Evolutionary conservation across 2,888 invertebrate genomes (phyloP).

Genomic region (Rhorus exstirpatorius): DNA sequence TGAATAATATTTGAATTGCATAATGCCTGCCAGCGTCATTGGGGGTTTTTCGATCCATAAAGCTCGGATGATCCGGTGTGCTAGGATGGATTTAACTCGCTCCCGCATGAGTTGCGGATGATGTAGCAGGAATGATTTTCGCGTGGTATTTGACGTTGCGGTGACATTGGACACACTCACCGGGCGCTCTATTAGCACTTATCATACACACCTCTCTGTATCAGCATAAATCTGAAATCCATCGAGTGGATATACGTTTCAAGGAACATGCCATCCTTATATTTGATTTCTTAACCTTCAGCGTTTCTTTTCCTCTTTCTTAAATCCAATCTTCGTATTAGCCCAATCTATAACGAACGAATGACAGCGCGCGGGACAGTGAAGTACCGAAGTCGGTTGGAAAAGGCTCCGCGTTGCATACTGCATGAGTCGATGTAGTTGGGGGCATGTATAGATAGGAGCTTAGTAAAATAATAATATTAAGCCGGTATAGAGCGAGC

Average conservation of each 20-base stretch:
- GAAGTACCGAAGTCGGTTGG: not conserved
- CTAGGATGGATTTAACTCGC: constrained; percentile 79
- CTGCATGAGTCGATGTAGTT: constrained; percentile 41
- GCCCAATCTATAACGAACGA: not conserved
- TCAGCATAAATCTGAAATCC: no score
- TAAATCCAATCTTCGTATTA: not conserved
- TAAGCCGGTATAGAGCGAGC: constrained; percentile 74
- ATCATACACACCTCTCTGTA: no score
- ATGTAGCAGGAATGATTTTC: constrained; percentile 32
- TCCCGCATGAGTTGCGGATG: constrained; percentile 63
- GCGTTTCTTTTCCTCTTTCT: no score
- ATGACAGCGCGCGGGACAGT: not conserved
- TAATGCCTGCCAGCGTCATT: constrained; percentile 77
- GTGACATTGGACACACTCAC: constrained; percentile 34
- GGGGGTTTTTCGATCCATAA: constrained; percentile 2
- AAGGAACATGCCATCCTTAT: no score
- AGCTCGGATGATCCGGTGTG: constrained; percentile 80
- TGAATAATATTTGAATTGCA: constrained; percentile 86
- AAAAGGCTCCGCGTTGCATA: constrained; percentile 9
- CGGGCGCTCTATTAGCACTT: not conserved
- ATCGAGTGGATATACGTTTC: no score
- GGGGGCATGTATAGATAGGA: constrained; percentile 57
- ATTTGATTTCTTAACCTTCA: not conserved
- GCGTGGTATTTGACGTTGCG: constrained; percentile 1
- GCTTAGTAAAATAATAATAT: constrained; percentile 82